A percentile compares a stretch with the other conserved stretches of the same genome.
Evolutionary conservation across 2,888 invertebrate species (phyloP).

Genomic region (Synanthedon vespiformis): DNA sequence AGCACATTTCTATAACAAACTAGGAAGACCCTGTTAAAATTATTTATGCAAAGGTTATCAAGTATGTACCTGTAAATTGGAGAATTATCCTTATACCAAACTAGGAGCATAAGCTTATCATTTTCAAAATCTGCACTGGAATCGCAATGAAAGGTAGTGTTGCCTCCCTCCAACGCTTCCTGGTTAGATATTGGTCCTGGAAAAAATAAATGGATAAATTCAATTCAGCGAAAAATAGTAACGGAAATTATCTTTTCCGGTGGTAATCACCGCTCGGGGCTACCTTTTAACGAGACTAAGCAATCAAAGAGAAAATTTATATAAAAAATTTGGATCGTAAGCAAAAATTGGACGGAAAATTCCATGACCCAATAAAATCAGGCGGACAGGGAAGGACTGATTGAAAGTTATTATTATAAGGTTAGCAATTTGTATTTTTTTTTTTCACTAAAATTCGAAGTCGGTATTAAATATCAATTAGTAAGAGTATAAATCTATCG

Average conservation of each 20-base stretch:
- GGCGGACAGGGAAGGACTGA: too few relatives aligned
- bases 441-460: too few relatives aligned
- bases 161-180: constrained; percentile 67
- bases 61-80: constrained; percentile 71
- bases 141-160: constrained; percentile 68
- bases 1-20: too few relatives aligned
- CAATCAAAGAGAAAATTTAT: neutral
- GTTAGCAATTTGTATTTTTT: too few relatives aligned
- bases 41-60: neutral
- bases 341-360: neutral
- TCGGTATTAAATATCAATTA: too few relatives aligned
- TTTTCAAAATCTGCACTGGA: constrained; percentile 58
- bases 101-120: constrained; percentile 72
- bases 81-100: constrained; percentile 74
- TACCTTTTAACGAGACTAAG: neutral
- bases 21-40: neutral
- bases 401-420: too few relatives aligned
- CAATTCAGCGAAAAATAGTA: neutral
- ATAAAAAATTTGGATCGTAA: neutral
- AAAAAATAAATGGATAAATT: constrained; percentile 8
- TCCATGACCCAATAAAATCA: too few relatives aligned
- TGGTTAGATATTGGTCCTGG: constrained; percentile 65
- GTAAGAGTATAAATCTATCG: too few relatives aligned
- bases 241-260: neutral
- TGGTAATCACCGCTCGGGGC: neutral